Evolutionary conservation across 2,888 invertebrate genomes (phyloP).

Genomic region (Molorchus minor): DNA sequence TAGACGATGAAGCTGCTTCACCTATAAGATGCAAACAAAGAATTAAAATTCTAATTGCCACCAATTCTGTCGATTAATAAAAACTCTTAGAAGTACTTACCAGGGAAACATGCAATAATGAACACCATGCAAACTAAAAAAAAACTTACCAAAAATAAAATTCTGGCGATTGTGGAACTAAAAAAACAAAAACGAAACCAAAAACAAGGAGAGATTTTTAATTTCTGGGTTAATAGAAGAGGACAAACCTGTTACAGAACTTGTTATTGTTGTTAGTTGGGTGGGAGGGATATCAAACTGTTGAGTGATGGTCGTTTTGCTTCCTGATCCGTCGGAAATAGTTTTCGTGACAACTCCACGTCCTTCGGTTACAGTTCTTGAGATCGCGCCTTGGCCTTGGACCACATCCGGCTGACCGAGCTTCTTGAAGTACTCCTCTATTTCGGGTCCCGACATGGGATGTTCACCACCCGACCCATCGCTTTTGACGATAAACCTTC

Average conservation of each 20-base stretch:
- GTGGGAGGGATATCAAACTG: conserved; percentile 51
- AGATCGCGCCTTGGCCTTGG: conserved; percentile 45
- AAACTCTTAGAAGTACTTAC: conserved; percentile 31
- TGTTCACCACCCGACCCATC: conserved; percentile 39
- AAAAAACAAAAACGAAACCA: conserved; percentile 29
- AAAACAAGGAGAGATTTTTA: conserved; percentile 21
- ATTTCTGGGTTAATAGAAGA: conserved; percentile 19
- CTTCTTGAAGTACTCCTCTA: conserved; percentile 55
- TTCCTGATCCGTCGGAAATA: conserved; percentile 51
- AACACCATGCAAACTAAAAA: conserved; percentile 46
- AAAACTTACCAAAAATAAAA: conserved; percentile 46
- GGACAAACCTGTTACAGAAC: conserved; percentile 52
- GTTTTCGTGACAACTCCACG: conserved; percentile 47
- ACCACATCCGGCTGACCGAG: conserved; percentile 42
- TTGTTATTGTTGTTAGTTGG: conserved; percentile 50
- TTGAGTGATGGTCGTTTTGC: conserved; percentile 55
- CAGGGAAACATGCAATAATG: conserved; percentile 38
- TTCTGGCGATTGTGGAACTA: conserved; percentile 12
- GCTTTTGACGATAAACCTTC: conserved; percentile 61
- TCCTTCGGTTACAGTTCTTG: conserved; percentile 46
- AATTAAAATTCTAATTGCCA: conserved; percentile 11
- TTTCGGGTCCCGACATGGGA: conserved; percentile 47
- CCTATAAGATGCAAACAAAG: conserved; percentile 39
- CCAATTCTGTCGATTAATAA: not conserved
- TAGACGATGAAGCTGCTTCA: conserved; percentile 34